These are phyloP conservation scores for Oligia latruncula DNA, from an alignment of 2,888 invertebrate genomes.

Conservation along the genomic window DNA sequence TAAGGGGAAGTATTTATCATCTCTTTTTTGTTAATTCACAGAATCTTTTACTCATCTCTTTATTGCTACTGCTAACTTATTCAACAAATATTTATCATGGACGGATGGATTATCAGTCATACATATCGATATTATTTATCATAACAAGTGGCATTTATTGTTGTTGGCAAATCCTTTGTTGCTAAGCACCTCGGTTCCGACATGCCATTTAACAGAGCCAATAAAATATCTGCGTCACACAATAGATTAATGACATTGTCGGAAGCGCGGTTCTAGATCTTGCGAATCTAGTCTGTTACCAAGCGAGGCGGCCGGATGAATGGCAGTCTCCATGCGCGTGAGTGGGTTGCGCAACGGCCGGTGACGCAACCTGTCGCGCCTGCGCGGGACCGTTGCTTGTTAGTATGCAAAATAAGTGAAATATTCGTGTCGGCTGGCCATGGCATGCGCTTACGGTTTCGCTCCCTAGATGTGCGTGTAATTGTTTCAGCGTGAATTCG, in stretches of 20 bases:
- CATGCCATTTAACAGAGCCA: conserved; percentile 62
- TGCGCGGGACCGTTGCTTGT: conserved; percentile 81
- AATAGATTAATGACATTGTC: conserved; percentile 70
- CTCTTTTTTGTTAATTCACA: conserved; percentile 18
- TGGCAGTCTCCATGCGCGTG: conserved; percentile 84
- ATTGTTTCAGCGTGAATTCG: conserved; percentile 66
- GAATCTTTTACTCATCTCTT: conserved; percentile 25
- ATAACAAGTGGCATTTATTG: conserved; percentile 56
- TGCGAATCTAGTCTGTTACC: conserved; percentile 78
- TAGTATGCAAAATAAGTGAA: conserved; percentile 87
- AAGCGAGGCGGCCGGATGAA: conserved; percentile 84
- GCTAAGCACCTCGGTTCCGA: conserved; percentile 57
- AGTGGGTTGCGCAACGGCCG: conserved; percentile 80
- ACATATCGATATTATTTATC: conserved; percentile 56
- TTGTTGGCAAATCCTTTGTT: conserved; percentile 60
- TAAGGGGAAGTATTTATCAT: conserved; percentile 15
- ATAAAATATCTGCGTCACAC: conserved; percentile 66
- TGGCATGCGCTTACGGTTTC: conserved; percentile 80
- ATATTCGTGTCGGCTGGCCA: conserved; percentile 79
- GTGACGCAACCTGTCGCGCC: conserved; percentile 85
- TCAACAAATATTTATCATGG: conserved; percentile 41
- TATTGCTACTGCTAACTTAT: conserved; percentile 11
- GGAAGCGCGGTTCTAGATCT: conserved; percentile 70
- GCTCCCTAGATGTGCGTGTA: conserved; percentile 69
- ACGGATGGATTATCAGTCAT: conserved; percentile 41